These are phyloP conservation scores for Bombus consobrinus DNA, from an alignment of 1,140 invertebrate genomes.

Conservation along the genomic window DNA sequence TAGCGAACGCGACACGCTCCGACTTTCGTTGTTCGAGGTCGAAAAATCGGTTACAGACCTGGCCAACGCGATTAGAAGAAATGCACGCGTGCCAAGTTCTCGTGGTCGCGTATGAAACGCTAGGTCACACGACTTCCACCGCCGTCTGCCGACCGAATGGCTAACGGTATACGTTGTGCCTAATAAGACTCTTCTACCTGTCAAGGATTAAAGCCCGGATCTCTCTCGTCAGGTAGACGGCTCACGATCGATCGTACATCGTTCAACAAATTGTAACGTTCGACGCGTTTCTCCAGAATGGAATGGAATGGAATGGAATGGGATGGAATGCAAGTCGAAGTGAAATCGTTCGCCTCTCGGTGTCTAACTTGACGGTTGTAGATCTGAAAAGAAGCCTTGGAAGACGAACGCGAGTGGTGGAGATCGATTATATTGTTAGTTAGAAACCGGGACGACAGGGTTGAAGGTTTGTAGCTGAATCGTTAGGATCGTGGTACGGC, in stretches of 20 bases:
- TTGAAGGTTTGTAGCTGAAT: background rate
- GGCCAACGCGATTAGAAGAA: background rate
- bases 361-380: background rate
- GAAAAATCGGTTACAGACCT: constrained; percentile 27
- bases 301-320: too few species aligned
- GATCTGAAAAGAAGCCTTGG: background rate
- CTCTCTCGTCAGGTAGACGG: background rate
- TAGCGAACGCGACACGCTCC: background rate
- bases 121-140: constrained; percentile 8
- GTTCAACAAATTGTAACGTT: constrained; percentile 36
- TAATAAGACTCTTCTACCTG: constrained; percentile 41
- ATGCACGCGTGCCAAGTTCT: background rate
- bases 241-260: constrained; percentile 41
- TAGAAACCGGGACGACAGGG: background rate
- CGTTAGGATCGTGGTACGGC: background rate
- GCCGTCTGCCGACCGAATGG: background rate
- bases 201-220: constrained; percentile 16
- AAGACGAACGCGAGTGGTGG: background rate
- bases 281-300: background rate
- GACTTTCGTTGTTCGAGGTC: constrained; percentile 39
- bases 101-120: background rate
- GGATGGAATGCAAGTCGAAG: background rate
- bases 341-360: constrained; percentile 8
- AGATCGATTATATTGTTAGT: background rate
- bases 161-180: constrained; percentile 57